Evolutionary conservation across 2,888 invertebrate species (phyloP), one percentile per base, ranked within the genome.

Genomic region (Drosophila stalkeri): DNA sequence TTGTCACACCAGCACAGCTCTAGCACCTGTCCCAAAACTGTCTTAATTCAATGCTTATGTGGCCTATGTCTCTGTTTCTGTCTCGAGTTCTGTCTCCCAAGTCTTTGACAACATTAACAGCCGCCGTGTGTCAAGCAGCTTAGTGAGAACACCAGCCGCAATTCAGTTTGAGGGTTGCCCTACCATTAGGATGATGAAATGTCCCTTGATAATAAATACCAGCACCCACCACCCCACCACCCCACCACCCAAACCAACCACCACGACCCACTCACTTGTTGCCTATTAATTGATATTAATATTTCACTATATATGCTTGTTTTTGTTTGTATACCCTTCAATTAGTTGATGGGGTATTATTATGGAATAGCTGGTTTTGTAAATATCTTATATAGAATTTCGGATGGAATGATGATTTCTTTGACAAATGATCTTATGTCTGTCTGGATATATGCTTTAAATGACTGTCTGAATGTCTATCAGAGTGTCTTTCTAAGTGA

Each of bases 261-360:
- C 16, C 16, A 16, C 2, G 16, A 5, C 66, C 54, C 72, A 64
- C 61, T 46, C 63, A 85, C 84, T 90, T 86, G 90, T 86, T 88
- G 88, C 75, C 86, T 82, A 80, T 77, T 90, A 86, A 89, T 88
- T 82, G 88, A 71, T 81, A 88, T 88, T 86, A 89, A 87, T 88
- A 82, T 82, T 88, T 79, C 43, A 88, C 49, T 39, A 56, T 57
- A 60, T 63, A 60, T 62, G 56, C 64, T 49, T 61, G 51, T 55
- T 57, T 41, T 23, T 43, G 37, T 23, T 37, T n/a, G n/a, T 8
- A 41, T 55, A 37, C 54, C 23, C 39, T 9, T 33, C 5, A 4
- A 20, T 14, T 4, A 5, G 27, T 9, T 9, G 11, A 23, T 11
- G 33, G 9, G 33, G 33, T 33, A 33, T 33, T 33, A 33, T 33